Evolutionary conservation across 2,797 vertebrate genomes (phyloP).

Genomic region (Discoglossus pictus): DNA sequence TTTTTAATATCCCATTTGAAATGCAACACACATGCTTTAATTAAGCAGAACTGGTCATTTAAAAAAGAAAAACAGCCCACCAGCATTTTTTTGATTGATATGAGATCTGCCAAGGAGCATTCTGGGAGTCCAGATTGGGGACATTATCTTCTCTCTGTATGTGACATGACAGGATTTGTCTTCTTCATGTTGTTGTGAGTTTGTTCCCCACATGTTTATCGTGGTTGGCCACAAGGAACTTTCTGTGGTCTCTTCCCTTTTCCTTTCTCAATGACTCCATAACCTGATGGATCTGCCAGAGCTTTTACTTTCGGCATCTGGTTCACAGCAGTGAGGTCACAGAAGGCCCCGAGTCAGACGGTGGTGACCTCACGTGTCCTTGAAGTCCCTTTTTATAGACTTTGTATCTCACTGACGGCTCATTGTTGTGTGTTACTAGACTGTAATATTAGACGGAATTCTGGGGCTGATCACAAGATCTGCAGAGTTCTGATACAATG

Average conservation of each 20-base stretch:
- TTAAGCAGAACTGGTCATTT: no score
- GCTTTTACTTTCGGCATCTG: neutral
- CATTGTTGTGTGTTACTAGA: no score
- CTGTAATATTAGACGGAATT: no score
- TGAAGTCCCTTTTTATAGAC: constrained; percentile 12
- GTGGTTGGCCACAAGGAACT: constrained; percentile 40
- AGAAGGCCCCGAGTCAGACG: constrained; percentile 29
- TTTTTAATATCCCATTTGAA: no score
- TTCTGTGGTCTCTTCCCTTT: constrained; percentile 23
- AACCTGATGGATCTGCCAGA: constrained; percentile 16
- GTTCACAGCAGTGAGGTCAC: constrained; percentile 35
- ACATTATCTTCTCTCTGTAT: constrained; percentile 3
- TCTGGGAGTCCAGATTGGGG: neutral
- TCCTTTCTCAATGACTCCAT: constrained; percentile 37
- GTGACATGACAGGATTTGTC: constrained; percentile 9
- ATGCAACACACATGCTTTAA: no score
- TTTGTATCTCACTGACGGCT: no score
- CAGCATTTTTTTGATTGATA: no score
- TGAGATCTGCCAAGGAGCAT: no score
- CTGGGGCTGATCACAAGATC: no score
- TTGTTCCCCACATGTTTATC: constrained; percentile 20
- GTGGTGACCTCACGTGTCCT: constrained; percentile 53
- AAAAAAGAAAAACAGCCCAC: no score
- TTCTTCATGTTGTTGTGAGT: neutral
- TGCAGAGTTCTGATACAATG: no score